Base-by-base conservation (phyloP, 2,888 invertebrate species). In the Petrolisthes manimaculis region DNA sequence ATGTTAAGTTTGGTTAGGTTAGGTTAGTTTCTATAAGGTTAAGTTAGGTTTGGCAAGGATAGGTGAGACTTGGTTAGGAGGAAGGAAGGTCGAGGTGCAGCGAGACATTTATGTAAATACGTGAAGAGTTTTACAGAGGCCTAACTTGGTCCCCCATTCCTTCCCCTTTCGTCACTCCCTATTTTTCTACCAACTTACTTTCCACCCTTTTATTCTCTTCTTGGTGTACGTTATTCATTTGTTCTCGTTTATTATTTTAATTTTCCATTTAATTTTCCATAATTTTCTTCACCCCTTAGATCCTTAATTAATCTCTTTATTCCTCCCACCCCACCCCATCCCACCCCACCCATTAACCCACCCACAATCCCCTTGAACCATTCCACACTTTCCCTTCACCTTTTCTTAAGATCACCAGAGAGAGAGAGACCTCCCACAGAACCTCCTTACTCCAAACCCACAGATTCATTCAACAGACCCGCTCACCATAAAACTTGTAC, bases 291-390 rank as follows among this genome's bases (percentile, higher is more conserved):
- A 37, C 54, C 56, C 54, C 80, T 61, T n/a, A n/a, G n/a, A n/a
- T n/a, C 56, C 54, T 56, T 75, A 12, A 21, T 9, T 75, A 18
- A 24, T 4, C 37, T 61, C 12, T 61, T 61, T 12, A 6, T 74
- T n/a, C 24, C n/a, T 74, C n/a, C 67, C 6, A 61, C 67, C 12
- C 51, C 81, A 18, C 5, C 51, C 67, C 24, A 24, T 67, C 67
- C 61, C 81, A 21, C 24, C 81, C 71, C 83, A 18, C 74, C n/a
- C 67, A 74, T 54, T 83, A 54, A n/a, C 54, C 55, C 71, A 37
- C 24, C 74, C 55, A 74, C 83, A 71, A 71, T 83, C 83, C 83
- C 53, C 83, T 55, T 74, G 67, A 54, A 55, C 80, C 5, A n/a
- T 14, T n/a, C n/a, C 14, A 9, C 14, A 9, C 61, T n/a, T 74